Evolutionary conservation across 2,888 invertebrate genomes (phyloP).

Genomic region (Hydrotaea cyrtoneurina): DNA sequence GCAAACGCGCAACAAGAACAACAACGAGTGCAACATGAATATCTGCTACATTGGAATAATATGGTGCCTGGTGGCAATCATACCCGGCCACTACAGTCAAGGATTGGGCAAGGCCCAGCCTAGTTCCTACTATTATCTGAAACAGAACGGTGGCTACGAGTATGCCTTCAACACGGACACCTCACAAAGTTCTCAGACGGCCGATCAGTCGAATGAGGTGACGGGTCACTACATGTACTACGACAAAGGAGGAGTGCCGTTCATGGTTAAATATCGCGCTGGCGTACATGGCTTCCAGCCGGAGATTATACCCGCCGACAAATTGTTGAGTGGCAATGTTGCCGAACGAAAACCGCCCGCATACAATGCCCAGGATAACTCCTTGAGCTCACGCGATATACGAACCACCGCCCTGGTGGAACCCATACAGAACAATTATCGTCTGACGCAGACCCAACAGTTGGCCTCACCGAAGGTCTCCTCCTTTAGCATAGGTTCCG

Average conservation of each 20-base stretch:
- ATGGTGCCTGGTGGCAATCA: slow-evolving; percentile 32
- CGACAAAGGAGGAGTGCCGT: slow-evolving; percentile 63
- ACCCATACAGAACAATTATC: slow-evolving; percentile 27
- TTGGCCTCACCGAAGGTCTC: slow-evolving; percentile 31
- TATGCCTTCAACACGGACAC: slow-evolving; percentile 80
- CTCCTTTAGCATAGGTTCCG: slow-evolving; percentile 35
- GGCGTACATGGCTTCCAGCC: slow-evolving; percentile 67
- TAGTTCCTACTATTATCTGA: slow-evolving; percentile 59
- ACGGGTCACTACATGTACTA: slow-evolving; percentile 70
- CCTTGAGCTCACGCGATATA: slow-evolving; percentile 10
- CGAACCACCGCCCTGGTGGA: slow-evolving; percentile 18
- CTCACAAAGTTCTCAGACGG: slow-evolving; percentile 75
- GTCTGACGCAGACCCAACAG: slow-evolving; percentile 10
- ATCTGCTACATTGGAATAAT: slow-evolving; percentile 22
- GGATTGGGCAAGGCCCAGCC: slow-evolving; percentile 52
- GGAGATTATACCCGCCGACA: slow-evolving; percentile 58
- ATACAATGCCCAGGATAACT: slow-evolving; percentile 15
- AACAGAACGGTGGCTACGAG: slow-evolving; percentile 77
- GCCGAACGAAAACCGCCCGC: slow-evolving; percentile 15
- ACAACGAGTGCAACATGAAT: slow-evolving; percentile 40
- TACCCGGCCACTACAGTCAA: slow-evolving; percentile 31
- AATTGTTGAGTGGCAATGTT: slow-evolving; percentile 43
- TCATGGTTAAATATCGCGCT: slow-evolving; percentile 67
- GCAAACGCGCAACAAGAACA: neutral
- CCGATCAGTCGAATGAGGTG: slow-evolving; percentile 71